Percentiles rank a stretch among this genome's conserved stretches.
Evolutionary conservation across 2,797 vertebrate species (phyloP).

Genomic region (Aulostomus chinensis): DNA sequence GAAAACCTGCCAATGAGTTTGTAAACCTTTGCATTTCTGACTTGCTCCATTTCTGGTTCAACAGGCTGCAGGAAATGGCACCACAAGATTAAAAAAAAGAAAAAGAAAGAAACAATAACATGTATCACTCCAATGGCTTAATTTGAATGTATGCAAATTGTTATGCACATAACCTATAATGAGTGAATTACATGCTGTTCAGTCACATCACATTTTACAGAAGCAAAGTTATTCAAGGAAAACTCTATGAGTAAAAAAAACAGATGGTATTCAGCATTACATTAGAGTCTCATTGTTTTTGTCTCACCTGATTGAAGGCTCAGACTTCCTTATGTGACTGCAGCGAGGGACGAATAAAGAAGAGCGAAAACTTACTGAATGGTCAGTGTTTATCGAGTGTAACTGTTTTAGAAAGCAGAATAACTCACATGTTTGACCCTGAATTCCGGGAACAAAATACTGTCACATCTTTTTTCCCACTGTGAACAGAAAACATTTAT

Average conservation of each 20-base stretch:
- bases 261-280: not conserved
- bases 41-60: conserved; percentile 68
- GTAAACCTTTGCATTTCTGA: conserved; percentile 54
- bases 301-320: conserved; percentile 53
- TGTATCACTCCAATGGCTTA: not conserved
- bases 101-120: not conserved
- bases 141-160: too few species aligned
- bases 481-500: conserved; percentile 27
- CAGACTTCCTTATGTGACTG: conserved; percentile 31
- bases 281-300: not conserved
- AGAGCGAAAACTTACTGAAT: too few species aligned
- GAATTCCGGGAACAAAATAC: conserved; percentile 54
- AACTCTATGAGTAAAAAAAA: too few species aligned
- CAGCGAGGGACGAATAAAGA: not conserved
- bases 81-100: not conserved
- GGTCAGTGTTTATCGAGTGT: too few species aligned
- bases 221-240: too few species aligned
- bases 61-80: conserved; percentile 40
- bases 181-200: too few species aligned
- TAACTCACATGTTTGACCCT: conserved; percentile 52
- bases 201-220: too few species aligned
- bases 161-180: too few species aligned
- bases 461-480: conserved; percentile 62
- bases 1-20: conserved; percentile 64
- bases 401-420: not conserved